These are phyloP conservation scores for Drosophila pandora DNA, from an alignment of 1,140 invertebrate genomes.

Conservation along the genomic window DNA sequence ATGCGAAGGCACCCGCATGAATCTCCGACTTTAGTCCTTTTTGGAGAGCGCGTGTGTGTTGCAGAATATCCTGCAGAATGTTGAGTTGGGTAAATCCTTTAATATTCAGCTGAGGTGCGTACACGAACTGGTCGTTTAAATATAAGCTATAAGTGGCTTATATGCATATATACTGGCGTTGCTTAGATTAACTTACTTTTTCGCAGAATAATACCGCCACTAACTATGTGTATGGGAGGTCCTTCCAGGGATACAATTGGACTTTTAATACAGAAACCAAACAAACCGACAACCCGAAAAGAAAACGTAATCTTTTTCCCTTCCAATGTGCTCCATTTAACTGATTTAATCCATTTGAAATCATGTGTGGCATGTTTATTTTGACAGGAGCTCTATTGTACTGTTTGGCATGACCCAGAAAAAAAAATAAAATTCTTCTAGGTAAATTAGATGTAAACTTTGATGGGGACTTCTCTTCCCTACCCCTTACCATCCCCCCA, in stretches of 20 bases:
- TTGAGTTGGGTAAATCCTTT: slow-evolving; percentile 52
- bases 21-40: neutral
- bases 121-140: slow-evolving; percentile 35
- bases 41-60: slow-evolving; percentile 28
- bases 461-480: slow-evolving; percentile 2
- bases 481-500: too few species aligned
- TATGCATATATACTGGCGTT: slow-evolving; percentile 38
- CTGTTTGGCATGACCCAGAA: slow-evolving; percentile 1
- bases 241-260: neutral
- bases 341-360: slow-evolving; percentile 3
- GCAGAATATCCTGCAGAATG: slow-evolving; percentile 10
- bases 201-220: neutral
- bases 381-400: slow-evolving; percentile 7
- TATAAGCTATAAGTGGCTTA: slow-evolving; percentile 41
- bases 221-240: neutral
- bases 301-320: neutral
- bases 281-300: neutral
- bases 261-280: neutral
- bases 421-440: slow-evolving; percentile 15
- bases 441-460: slow-evolving; percentile 45
- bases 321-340: slow-evolving; percentile 1
- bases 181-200: slow-evolving; percentile 42
- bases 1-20: slow-evolving; percentile 19
- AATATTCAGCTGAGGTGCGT: slow-evolving; percentile 48
- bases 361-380: slow-evolving; percentile 6